Percentiles rank a stretch among this genome's conserved stretches.
These are phyloP conservation scores for Saccopteryx bilineata DNA, from an alignment of 2,113 vertebrate genomes.

Conservation along the genomic window DNA sequence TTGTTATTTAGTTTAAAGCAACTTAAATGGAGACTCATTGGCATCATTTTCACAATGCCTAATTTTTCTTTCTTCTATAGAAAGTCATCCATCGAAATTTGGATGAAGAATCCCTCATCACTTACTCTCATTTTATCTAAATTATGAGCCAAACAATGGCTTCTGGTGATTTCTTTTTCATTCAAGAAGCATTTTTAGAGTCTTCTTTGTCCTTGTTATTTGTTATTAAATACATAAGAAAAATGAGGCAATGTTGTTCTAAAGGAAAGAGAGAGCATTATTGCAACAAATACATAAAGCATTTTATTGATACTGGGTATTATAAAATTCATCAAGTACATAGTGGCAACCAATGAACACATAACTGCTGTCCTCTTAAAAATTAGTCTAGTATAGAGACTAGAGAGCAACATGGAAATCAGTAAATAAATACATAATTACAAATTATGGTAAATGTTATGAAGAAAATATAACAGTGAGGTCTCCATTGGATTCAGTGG, in stretches of 20 bases:
- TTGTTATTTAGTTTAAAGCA: constrained; percentile 35
- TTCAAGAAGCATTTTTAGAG: constrained; percentile 34
- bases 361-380: neutral
- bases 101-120: neutral
- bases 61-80: neutral
- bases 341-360: neutral
- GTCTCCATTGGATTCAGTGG: neutral
- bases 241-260: neutral
- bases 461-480: constrained; percentile 26
- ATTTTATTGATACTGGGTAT: neutral
- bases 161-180: constrained; percentile 19
- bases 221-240: neutral
- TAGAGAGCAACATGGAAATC: neutral
- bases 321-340: neutral
- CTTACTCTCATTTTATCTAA: constrained; percentile 12
- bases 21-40: constrained; percentile 51
- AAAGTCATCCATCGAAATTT: constrained; percentile 7
- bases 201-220: neutral
- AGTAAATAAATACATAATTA: neutral
- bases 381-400: neutral
- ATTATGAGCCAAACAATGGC: neutral
- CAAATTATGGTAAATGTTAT: neutral
- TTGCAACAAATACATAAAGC: neutral
- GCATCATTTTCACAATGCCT: neutral
- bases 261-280: neutral